A percentile compares a stretch with the other conserved stretches of the same genome.
These are phyloP conservation scores for Rynchops niger DNA, from an alignment of 2,113 vertebrate species.

Conservation along the genomic window DNA sequence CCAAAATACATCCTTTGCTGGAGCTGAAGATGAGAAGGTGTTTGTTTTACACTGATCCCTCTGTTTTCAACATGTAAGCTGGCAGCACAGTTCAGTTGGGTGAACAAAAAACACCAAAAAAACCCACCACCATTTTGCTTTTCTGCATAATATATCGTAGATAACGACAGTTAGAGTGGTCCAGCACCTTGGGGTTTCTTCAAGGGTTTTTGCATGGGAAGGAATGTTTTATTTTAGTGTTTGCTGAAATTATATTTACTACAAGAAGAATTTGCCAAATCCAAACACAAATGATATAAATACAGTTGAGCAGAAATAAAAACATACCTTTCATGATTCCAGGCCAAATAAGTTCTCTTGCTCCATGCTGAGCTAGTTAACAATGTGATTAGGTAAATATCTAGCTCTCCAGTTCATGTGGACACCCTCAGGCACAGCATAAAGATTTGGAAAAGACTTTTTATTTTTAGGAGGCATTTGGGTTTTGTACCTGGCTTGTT, in stretches of 20 bases:
- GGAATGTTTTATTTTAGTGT: background rate
- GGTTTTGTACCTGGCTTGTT: background rate
- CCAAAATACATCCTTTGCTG: background rate
- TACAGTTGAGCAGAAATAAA: background rate
- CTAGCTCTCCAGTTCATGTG: background rate
- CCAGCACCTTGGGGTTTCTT: background rate
- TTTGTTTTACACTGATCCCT: background rate
- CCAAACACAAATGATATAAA: background rate
- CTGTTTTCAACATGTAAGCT: background rate
- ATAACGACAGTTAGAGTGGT: background rate
- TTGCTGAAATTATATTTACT: background rate
- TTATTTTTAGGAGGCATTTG: background rate
- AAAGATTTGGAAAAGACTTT: background rate
- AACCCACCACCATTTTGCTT: fast-evolving
- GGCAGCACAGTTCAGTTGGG: background rate
- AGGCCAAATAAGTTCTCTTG: background rate
- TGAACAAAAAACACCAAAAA: background rate
- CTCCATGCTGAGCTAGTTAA: background rate
- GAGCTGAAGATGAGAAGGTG: background rate
- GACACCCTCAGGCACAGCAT: background rate
- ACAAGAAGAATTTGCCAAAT: background rate
- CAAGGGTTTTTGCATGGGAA: background rate
- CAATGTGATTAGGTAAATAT: background rate
- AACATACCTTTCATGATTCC: background rate
- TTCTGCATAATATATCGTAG: background rate